Evolutionary conservation across 2,888 invertebrate genomes (phyloP).

Genomic region (Dyspetes luteomarginatus): DNA sequence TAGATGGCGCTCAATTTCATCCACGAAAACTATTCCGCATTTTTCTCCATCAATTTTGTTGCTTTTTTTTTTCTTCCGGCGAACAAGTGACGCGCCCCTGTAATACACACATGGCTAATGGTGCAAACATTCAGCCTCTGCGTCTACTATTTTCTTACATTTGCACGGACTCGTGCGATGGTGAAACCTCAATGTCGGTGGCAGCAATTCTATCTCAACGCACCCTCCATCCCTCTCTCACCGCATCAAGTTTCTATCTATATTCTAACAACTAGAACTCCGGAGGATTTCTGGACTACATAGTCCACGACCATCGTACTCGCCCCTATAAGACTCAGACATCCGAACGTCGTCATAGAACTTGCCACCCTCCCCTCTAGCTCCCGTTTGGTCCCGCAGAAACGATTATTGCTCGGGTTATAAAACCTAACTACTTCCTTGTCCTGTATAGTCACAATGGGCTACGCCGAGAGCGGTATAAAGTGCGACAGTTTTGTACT

Average conservation of each 20-base stretch:
- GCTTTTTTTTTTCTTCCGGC: neutral
- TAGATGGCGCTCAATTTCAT: conserved; percentile 23
- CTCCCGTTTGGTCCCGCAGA: conserved; percentile 59
- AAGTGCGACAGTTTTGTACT: conserved; percentile 78
- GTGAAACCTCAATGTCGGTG: conserved; percentile 32
- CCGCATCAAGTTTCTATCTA: too few relatives aligned
- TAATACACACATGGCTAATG: neutral
- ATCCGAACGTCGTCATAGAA: conserved; percentile 69
- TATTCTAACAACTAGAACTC: too few relatives aligned
- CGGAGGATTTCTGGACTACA: too few relatives aligned
- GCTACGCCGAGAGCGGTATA: too few relatives aligned
- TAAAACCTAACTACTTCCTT: conserved; percentile 79
- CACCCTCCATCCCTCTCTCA: neutral
- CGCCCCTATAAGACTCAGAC: conserved; percentile 66
- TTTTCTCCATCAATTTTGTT: neutral
- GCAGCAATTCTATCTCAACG: too few relatives aligned
- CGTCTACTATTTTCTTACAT: conserved; percentile 57
- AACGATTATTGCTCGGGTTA: conserved; percentile 78
- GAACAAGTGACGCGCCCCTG: conserved; percentile 4
- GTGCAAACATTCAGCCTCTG: conserved; percentile 23
- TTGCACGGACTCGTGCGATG: conserved; percentile 10
- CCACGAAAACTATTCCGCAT: conserved; percentile 8
- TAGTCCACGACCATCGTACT: too few relatives aligned
- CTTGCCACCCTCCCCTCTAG: conserved; percentile 24
- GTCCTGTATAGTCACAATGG: conserved; percentile 54